Conservation (phyloP, 2,888 invertebrate species). For the Abscondita cerata region DNA sequence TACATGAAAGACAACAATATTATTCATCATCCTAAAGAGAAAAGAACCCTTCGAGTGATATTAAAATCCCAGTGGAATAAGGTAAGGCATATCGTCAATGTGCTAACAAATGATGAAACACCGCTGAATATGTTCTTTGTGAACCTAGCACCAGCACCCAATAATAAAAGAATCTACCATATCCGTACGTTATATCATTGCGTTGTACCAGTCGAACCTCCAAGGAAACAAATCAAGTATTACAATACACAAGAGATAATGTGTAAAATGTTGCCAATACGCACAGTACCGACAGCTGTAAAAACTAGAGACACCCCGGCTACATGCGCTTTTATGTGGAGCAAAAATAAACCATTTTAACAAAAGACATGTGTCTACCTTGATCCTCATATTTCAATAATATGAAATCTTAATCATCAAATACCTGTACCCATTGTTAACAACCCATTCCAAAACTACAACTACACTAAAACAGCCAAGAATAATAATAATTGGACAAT, state of each 20-base stretch:
- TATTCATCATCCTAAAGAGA: background rate
- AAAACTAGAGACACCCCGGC: background rate
- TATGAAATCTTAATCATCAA: too few species aligned
- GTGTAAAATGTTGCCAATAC: background rate
- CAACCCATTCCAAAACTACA: too few species aligned
- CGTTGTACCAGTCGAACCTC: background rate
- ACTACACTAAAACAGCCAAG: too few species aligned
- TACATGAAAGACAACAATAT: too few species aligned
- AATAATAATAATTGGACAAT: background rate
- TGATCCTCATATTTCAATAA: background rate
- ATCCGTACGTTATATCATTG: background rate
- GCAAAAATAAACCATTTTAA: background rate
- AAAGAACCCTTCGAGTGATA: background rate
- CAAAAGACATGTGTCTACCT: background rate
- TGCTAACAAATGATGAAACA: background rate
- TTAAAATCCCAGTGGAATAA: background rate
- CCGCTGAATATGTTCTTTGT: too few species aligned
- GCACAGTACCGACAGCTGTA: background rate
- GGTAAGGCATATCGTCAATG: background rate
- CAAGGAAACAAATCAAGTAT: too few species aligned
- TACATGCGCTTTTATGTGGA: background rate
- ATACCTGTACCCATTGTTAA: too few species aligned
- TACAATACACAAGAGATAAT: too few species aligned
- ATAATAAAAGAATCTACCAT: too few species aligned
- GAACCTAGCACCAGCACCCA: background rate